Percentiles rank a stretch among this genome's conserved stretches.
Evolutionary conservation across 2,113 vertebrate genomes (phyloP).

Genomic region (Syrmaticus mikado): DNA sequence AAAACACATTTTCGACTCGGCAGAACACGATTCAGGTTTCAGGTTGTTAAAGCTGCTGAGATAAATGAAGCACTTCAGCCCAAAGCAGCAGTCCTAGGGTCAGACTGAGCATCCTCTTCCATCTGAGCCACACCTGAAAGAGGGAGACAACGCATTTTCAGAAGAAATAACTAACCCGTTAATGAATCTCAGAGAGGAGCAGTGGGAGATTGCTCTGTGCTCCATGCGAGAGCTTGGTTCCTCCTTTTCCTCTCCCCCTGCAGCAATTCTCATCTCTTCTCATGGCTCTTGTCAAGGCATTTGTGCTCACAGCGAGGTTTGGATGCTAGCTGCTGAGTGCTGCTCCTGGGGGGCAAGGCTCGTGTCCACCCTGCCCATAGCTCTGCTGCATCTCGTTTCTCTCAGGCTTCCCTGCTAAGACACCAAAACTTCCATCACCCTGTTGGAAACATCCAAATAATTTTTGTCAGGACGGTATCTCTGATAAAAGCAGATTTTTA

Average conservation of each 20-base stretch:
- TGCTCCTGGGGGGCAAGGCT: background rate
- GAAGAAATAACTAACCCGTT: background rate
- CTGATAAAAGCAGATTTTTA: too few species aligned
- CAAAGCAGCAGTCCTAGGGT: background rate
- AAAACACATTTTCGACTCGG: background rate
- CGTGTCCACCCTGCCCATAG: fast-evolving
- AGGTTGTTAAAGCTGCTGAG: background rate
- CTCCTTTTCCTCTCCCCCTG: background rate
- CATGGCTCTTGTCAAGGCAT: background rate
- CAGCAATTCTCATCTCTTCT: background rate
- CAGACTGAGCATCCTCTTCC: fast-evolving
- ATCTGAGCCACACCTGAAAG: fast-evolving
- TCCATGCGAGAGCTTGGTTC: background rate
- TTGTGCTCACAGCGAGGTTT: background rate
- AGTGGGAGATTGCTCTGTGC: background rate
- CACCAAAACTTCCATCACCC: background rate
- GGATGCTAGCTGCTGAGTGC: background rate
- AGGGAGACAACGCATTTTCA: background rate
- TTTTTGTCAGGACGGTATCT: too few species aligned
- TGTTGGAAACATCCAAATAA: too few species aligned
- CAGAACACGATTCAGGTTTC: fast-evolving
- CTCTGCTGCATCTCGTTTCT: background rate
- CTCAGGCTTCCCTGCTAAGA: background rate
- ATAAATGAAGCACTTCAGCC: background rate
- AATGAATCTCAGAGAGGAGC: background rate